phyloP scores from a whole-genome alignment of 2,113 vertebrate genomes.

The Numenius arquata region DNA sequence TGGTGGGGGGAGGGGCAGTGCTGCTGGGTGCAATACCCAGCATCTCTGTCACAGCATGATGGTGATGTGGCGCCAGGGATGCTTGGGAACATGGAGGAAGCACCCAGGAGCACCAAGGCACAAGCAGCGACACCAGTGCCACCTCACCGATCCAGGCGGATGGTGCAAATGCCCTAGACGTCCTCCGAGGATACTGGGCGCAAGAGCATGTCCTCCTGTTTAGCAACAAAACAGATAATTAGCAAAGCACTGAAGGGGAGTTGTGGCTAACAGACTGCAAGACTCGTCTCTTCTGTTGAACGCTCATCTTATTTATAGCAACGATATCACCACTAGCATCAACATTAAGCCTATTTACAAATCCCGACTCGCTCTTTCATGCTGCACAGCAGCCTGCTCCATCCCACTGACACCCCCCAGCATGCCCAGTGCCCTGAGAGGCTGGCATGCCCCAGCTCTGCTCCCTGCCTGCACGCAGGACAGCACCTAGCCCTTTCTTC shows the following conservation, averaged over 20 bases:
- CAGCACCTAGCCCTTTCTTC: background rate
- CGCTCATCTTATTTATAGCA: background rate
- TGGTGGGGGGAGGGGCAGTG: background rate
- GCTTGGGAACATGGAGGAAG: background rate
- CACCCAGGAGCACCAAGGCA: background rate
- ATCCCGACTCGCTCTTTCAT: background rate
- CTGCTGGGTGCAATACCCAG: background rate
- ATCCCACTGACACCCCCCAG: accelerated
- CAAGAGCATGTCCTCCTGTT: accelerated
- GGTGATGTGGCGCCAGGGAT: accelerated
- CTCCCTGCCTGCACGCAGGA: background rate
- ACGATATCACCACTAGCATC: background rate
- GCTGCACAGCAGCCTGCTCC: background rate
- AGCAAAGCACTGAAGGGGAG: background rate
- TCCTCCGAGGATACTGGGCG: accelerated
- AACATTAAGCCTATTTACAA: background rate
- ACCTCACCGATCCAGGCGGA: accelerated
- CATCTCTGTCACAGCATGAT: background rate
- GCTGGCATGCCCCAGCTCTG: background rate
- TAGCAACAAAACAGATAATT: background rate
- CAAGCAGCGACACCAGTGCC: background rate
- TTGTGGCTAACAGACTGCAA: background rate
- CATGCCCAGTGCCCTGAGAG: background rate
- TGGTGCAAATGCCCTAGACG: background rate
- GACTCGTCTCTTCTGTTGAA: background rate